Conservation (phyloP, 2,113 vertebrate genomes). For the Asarcornis scutulata region DNA sequence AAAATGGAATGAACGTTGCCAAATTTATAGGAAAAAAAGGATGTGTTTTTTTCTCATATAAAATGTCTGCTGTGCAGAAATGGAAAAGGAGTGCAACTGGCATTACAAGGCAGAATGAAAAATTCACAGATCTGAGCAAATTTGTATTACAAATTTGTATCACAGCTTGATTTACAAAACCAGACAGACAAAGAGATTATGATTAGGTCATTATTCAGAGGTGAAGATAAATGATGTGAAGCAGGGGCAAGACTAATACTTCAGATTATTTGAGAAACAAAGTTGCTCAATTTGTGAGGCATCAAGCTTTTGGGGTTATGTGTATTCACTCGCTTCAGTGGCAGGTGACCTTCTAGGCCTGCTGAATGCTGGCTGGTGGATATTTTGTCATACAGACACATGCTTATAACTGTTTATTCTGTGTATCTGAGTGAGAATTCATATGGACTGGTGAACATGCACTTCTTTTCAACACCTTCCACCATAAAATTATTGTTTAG, state of each 20-base stretch:
- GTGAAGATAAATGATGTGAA: neutral
- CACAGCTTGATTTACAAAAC: neutral
- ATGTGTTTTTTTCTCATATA: neutral
- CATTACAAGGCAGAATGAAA: neutral
- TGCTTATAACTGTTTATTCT: neutral
- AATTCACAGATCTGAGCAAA: neutral
- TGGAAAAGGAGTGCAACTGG: neutral
- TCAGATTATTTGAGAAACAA: neutral
- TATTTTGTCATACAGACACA: neutral
- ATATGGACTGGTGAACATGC: neutral
- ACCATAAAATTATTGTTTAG: neutral
- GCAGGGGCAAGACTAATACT: neutral
- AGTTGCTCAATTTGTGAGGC: neutral
- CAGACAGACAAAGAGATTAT: neutral
- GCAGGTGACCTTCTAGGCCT: neutral
- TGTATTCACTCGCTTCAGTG: rapidly evolving
- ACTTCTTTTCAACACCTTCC: neutral
- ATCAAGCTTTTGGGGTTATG: neutral
- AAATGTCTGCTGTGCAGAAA: neutral
- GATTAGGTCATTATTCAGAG: neutral
- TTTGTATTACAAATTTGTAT: neutral
- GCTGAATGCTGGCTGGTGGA: neutral
- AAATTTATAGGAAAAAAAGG: neutral
- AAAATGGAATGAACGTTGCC: neutral
- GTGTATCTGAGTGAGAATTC: neutral